Base-by-base conservation (phyloP, 2,888 invertebrate genomes). In the Cataglyphis albicans region DNA sequence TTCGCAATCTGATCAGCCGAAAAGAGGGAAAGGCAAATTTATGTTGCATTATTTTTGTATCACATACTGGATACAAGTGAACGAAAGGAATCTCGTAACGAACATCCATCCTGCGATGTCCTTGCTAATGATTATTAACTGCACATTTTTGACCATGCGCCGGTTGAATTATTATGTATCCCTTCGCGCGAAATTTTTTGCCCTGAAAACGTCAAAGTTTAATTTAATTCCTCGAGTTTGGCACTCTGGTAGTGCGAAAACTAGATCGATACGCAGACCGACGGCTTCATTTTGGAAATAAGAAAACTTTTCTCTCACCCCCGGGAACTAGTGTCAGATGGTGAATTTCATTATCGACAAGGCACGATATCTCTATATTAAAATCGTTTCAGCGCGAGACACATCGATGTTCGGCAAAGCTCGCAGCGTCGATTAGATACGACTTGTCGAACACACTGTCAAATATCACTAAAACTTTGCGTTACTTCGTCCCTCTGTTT, bases 271-370 rank as follows among this genome's bases (percentile, higher is more conserved):
- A 73, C 12, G 61, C 57, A 55, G 72, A 75, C 84, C 86, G 88
- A 87, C 88, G 85, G 84, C 81, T 89, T 89, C 87, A 88, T 89
- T 89, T 89, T 85, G 76, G 81, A 86, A 90, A 88, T 90, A 89
- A 87, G 87, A 85, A 89, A 89, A 89, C 86, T 89, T 89, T 86
- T 41, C 57, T 52, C 44, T 55, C 12, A 12, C 38, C 63, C 81
- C 81, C 65, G 81, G 52, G 81, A 72, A 65, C 32, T 52, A 38
- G 73, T 84, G 84, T 90, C 87, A 76, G 87, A 85, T 84, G 84
- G 87, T 55, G 84, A 83, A 90, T 88, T 89, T 86, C 85, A 88
- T 87, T 87, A 85, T 75, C 64, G 65, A 61, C 67, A 48, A 63
- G 76, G 38, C 78, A 73, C 52, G 65, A 76, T 83, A 80, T 78